Conservation (phyloP, 2,888 invertebrate species). For the Zeuzera pyrina region DNA sequence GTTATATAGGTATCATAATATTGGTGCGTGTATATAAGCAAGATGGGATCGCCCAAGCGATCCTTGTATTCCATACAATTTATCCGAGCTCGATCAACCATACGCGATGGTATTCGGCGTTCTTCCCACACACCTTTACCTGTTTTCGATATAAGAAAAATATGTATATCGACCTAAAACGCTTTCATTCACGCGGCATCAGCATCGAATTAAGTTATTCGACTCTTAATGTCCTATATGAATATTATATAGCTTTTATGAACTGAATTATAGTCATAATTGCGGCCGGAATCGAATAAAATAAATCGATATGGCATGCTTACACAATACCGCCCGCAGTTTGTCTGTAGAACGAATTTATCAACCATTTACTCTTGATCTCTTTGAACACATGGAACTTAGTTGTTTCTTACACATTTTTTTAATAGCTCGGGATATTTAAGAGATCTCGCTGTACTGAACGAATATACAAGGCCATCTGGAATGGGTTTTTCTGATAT, state of each 20-base stretch:
- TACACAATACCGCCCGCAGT: conserved; percentile 66
- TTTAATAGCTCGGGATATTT: conserved; percentile 14
- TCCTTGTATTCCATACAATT: conserved; percentile 35
- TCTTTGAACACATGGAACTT: conserved; percentile 30
- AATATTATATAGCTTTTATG: conserved; percentile 58
- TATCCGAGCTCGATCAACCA: conserved; percentile 41
- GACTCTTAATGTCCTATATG: conserved; percentile 54
- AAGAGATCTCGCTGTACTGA: conserved; percentile 27
- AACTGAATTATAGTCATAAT: conserved; percentile 68
- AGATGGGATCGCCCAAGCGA: conserved; percentile 11
- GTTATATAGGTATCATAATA: conserved; percentile 21
- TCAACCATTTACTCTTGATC: conserved; percentile 40
- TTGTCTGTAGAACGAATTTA: conserved; percentile 30
- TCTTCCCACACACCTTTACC: conserved; percentile 55
- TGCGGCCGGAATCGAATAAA: conserved; percentile 61
- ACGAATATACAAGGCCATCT: conserved; percentile 44
- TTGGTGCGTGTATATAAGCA: conserved; percentile 17
- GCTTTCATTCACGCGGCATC: conserved; percentile 44
- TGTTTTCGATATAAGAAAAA: conserved; percentile 31
- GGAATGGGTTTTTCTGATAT: conserved; percentile 35
- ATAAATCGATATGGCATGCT: conserved; percentile 63
- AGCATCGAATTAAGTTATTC: conserved; percentile 54
- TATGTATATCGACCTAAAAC: conserved; percentile 28
- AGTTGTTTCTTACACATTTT: conserved; percentile 21
- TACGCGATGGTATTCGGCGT: conserved; percentile 38